Evolutionary conservation across 2,113 vertebrate genomes (phyloP).

Genomic region (Chionis minor): DNA sequence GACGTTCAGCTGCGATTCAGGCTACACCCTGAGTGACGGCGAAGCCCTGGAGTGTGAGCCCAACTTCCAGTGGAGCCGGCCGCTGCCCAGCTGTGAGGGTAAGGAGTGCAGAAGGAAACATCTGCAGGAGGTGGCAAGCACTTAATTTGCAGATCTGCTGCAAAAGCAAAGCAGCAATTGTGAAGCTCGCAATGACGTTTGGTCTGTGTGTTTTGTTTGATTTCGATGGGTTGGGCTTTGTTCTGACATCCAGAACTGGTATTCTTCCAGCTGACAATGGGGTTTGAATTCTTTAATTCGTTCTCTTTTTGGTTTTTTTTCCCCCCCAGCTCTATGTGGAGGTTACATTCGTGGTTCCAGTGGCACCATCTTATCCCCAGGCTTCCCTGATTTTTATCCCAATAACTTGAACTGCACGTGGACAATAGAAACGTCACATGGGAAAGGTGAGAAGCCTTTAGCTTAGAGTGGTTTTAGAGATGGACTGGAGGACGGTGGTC

Average conservation of each 20-base stretch:
- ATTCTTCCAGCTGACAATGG: neutral
- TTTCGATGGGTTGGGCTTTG: neutral
- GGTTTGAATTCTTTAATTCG: neutral
- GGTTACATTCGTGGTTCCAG: slow-evolving; percentile 92
- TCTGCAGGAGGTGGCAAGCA: neutral
- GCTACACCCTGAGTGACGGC: slow-evolving; percentile 89
- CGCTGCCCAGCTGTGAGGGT: slow-evolving; percentile 97
- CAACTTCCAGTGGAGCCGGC: slow-evolving; percentile 97
- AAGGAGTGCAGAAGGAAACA: neutral
- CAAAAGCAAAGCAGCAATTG: neutral
- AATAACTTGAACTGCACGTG: slow-evolving; percentile 99
- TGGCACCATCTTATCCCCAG: slow-evolving; percentile 94
- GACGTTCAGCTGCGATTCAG: slow-evolving; percentile 92
- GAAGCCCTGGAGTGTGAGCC: slow-evolving; percentile 93
- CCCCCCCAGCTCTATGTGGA: slow-evolving; percentile 87
- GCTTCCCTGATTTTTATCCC: slow-evolving; percentile 98
- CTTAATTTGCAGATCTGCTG: rapidly evolving
- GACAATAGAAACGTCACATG: slow-evolving; percentile 95
- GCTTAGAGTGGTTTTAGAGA: neutral
- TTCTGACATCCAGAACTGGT: neutral
- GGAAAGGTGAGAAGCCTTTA: slow-evolving; percentile 84
- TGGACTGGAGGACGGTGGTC: rapidly evolving
- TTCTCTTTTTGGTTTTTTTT: neutral
- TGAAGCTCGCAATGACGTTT: rapidly evolving
- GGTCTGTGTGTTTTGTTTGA: rapidly evolving